Evolutionary conservation across 2,113 vertebrate species (phyloP), one percentile per base, ranked within the genome.

Genomic region (Morone saxatilis): DNA sequence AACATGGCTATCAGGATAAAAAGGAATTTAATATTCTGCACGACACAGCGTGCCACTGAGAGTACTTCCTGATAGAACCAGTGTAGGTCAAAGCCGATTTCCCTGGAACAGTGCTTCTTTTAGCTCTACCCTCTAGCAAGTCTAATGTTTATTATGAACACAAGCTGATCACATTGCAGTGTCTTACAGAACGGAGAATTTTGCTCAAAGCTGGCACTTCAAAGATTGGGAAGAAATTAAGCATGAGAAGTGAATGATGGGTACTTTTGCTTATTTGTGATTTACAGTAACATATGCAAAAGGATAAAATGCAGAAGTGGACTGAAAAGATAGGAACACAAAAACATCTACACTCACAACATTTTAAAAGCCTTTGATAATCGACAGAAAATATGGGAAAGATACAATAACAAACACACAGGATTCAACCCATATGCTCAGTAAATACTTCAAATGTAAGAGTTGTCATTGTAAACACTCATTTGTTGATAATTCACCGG

Each of bases 51-150:
- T 19, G 75, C 45, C 63, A 71, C 54, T 56, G 61, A 86, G 59
- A 60, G 41, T 17, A 54, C 51, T 53, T 90, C 71, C 78, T 88
- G 73, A 75, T 66, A 25, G 65, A 36, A 54, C 25, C 65, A 31
- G 70, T 76, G 54, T 60, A 84, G 89, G 89, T 85, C 85, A 81
- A 68, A 65, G 70, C 54, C 7, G 22, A 57, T 70, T 51, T 71
- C 45, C 60, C 25, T 14, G 0, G 50, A 43, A 78, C 59, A 53
- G 65, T 6, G 38, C 43, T 66, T 73, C 54, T 74, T 71, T 74
- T 51, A 79, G 66, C 66, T 62, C 31, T 17, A 13, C 36, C 47
- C 56, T 73, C 48, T 6, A 63, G 78, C 78, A 51, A 53, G 50
- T 67, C 78, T 48, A 19, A 78, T 84, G 61, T 87, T 85, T 84